phyloP scores from a whole-genome alignment of 2,113 vertebrate genomes.

The Pleuronectes platessa region DNA sequence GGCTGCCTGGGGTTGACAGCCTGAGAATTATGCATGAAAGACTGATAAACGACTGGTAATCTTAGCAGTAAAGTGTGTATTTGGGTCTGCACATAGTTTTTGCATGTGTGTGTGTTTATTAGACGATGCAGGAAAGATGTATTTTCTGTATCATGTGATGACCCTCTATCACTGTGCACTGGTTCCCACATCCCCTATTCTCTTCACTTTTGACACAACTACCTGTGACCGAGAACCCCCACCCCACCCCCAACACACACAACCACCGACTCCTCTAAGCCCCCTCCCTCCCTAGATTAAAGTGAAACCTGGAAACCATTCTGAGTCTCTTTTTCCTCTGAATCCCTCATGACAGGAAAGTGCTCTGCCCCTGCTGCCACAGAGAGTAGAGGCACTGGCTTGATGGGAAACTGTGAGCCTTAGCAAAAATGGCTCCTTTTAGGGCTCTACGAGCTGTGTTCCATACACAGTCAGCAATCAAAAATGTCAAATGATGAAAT shows the following conservation, averaged over 20 bases:
- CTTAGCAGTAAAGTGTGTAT: slow-evolving; percentile 13
- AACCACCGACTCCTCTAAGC: background rate
- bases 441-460: slow-evolving; percentile 60
- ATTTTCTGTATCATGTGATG: slow-evolving; percentile 12
- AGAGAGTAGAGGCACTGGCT: slow-evolving; percentile 48
- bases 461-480: slow-evolving; percentile 55
- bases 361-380: slow-evolving; percentile 58
- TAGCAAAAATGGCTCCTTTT: slow-evolving; percentile 72
- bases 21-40: slow-evolving; percentile 41
- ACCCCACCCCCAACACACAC: background rate
- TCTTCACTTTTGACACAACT: slow-evolving; percentile 14
- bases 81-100: background rate
- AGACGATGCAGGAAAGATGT: background rate
- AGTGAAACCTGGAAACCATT: slow-evolving; percentile 79
- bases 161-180: background rate
- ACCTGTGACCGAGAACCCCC: slow-evolving; percentile 42
- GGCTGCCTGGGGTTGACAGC: slow-evolving; percentile 50
- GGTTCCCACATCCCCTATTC: slow-evolving; percentile 31
- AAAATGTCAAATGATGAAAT: slow-evolving; percentile 65
- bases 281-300: slow-evolving; percentile 58
- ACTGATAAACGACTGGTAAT: slow-evolving; percentile 32
- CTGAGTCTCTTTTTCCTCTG: slow-evolving; percentile 64
- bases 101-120: background rate
- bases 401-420: slow-evolving; percentile 71
- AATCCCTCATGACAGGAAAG: slow-evolving; percentile 70